Percentiles rank a stretch among this genome's conserved stretches.
These are phyloP conservation scores for Lochmaea capreae DNA, from an alignment of 2,888 invertebrate genomes.

Conservation along the genomic window DNA sequence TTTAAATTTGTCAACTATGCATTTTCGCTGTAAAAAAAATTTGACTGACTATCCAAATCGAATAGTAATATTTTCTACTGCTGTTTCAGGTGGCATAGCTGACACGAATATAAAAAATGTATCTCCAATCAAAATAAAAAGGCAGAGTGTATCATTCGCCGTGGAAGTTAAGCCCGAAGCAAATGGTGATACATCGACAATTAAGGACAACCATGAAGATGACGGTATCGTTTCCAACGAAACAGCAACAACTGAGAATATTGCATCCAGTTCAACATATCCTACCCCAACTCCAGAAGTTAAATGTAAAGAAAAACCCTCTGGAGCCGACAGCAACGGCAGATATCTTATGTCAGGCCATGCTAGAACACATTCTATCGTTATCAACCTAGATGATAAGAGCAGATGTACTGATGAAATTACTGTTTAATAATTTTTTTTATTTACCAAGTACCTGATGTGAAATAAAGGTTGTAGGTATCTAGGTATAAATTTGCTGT, in stretches of 20 bases:
- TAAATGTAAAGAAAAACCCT: conserved; percentile 40
- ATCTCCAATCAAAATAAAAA: conserved; percentile 56
- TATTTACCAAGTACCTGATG: conserved; percentile 52
- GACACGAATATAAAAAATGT: conserved; percentile 45
- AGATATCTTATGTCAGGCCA: conserved; percentile 71
- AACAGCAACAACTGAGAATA: conserved; percentile 48
- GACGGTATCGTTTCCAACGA: conserved; percentile 12
- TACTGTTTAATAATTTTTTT: conserved; percentile 70
- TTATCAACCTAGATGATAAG: conserved; percentile 84
- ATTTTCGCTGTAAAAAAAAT: too few relatives aligned
- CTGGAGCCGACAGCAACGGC: conserved; percentile 58
- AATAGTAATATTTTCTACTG: too few relatives aligned
- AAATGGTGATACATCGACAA: conserved; percentile 25
- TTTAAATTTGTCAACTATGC: too few relatives aligned
- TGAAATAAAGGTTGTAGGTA: conserved; percentile 48
- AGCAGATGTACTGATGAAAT: conserved; percentile 85
- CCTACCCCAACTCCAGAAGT: conserved; percentile 43
- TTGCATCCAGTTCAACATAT: conserved; percentile 47
- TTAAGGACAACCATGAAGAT: conserved; percentile 25
- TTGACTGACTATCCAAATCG: too few relatives aligned
- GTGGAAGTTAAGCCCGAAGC: conserved; percentile 54
- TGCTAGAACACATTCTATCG: conserved; percentile 80
- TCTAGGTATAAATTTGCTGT: conserved; percentile 26
- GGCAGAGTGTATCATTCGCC: conserved; percentile 67
- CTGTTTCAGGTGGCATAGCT: conserved; percentile 27